These are phyloP conservation scores for Catocala sponsa DNA, from an alignment of 2,888 invertebrate species.

Conservation along the genomic window DNA sequence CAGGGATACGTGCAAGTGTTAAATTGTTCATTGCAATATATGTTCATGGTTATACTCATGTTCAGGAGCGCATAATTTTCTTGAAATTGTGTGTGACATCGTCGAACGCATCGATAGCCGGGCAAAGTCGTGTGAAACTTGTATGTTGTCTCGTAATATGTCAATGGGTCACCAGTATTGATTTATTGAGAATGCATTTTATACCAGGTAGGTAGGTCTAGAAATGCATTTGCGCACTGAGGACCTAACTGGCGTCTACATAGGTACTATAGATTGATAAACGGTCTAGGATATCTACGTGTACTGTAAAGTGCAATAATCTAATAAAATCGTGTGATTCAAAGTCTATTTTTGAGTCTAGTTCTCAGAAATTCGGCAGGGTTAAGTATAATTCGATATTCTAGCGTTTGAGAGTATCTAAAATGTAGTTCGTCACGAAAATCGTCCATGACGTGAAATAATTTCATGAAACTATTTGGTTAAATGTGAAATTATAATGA, in stretches of 20 bases:
- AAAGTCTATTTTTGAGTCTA: not conserved
- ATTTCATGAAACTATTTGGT: no score
- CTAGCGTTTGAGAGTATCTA: no score
- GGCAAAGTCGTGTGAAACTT: no score
- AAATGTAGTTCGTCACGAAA: no score
- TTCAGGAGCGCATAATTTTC: no score
- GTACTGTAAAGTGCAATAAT: not conserved
- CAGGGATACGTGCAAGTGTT: not conserved
- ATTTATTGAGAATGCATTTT: constrained; percentile 4
- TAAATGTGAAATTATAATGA: no score
- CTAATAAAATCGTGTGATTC: not conserved
- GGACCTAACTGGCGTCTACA: not conserved
- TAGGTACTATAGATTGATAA: not conserved
- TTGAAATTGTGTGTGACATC: no score
- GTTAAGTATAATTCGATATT: constrained; percentile 2
- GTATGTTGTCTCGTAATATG: not conserved
- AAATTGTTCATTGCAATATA: constrained; percentile 2
- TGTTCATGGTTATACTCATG: not conserved
- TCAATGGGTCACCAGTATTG: constrained; percentile 3
- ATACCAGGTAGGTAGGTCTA: not conserved
- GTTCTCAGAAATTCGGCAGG: not conserved
- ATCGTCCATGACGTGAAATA: no score
- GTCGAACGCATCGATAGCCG: no score
- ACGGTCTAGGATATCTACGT: not conserved
- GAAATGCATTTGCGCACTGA: constrained; percentile 26